Percentiles rank a stretch among this genome's conserved stretches.
These are phyloP conservation scores for Vicugna pacos DNA, from an alignment of 2,113 vertebrate species.

Conservation along the genomic window DNA sequence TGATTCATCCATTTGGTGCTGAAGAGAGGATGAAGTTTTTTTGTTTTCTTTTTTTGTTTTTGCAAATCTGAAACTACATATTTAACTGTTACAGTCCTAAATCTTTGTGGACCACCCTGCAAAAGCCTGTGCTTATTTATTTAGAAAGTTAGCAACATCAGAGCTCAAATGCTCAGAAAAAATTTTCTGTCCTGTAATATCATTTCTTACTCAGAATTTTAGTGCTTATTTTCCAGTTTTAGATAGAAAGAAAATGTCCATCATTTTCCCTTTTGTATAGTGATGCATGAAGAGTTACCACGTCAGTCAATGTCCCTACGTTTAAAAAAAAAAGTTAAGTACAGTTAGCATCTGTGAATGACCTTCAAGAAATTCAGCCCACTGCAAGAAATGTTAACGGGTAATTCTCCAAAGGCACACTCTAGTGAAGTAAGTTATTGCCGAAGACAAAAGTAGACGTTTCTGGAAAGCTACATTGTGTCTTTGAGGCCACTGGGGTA, in stretches of 20 bases:
- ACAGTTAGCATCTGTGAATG: slow-evolving; percentile 52
- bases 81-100: slow-evolving; percentile 6
- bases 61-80: not conserved
- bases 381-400: slow-evolving; percentile 46
- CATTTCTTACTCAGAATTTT: slow-evolving; percentile 39
- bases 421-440: slow-evolving; percentile 65
- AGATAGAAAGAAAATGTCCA: not conserved
- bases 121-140: not conserved
- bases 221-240: slow-evolving; percentile 24
- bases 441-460: slow-evolving; percentile 59
- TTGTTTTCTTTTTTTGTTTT: not conserved
- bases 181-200: not conserved
- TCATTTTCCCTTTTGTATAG: not conserved
- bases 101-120: not conserved
- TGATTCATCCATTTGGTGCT: not conserved
- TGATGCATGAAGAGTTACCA: not conserved
- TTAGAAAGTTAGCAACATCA: not conserved
- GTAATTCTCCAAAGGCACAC: slow-evolving; percentile 55
- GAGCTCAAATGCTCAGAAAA: not conserved
- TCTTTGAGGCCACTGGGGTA: slow-evolving; percentile 72
- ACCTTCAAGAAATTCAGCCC: slow-evolving; percentile 72
- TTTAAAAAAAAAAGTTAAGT: slow-evolving; percentile 20
- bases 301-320: not conserved
- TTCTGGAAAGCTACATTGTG: slow-evolving; percentile 58
- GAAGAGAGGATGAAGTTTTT: not conserved